Evolutionary conservation across 2,113 vertebrate species (phyloP).

Genomic region (Mastomys natalensis): DNA sequence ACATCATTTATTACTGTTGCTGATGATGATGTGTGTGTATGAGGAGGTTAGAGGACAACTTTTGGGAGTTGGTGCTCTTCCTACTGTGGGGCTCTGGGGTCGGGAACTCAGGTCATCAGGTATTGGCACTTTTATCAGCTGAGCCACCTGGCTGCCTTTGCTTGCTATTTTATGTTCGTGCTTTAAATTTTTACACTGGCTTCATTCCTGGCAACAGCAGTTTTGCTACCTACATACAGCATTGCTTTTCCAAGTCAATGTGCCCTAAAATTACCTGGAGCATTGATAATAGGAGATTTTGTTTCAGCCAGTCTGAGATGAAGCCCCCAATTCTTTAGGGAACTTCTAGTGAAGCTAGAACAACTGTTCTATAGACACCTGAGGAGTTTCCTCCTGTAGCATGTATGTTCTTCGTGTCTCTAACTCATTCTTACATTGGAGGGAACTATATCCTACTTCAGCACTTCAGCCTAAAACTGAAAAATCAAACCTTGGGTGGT

Average conservation of each 20-base stretch:
- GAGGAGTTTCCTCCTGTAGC: background rate
- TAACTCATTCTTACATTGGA: background rate
- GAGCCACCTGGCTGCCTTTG: background rate
- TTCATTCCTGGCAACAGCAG: background rate
- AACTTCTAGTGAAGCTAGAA: background rate
- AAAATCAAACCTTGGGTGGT: background rate
- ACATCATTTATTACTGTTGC: background rate
- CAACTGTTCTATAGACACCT: background rate
- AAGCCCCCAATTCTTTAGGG: background rate
- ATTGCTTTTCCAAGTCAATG: background rate
- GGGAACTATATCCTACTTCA: background rate
- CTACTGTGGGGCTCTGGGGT: background rate
- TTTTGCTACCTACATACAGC: background rate
- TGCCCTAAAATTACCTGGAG: background rate
- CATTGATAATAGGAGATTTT: constrained; percentile 17
- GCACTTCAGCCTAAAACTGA: background rate
- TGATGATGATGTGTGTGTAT: background rate
- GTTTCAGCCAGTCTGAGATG: background rate
- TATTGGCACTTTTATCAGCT: background rate
- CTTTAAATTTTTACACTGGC: background rate
- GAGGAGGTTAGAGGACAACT: background rate
- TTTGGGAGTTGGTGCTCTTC: background rate
- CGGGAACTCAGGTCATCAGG: background rate
- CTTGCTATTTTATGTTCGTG: background rate
- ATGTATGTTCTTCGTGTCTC: background rate